Base-by-base conservation (phyloP, 2,888 invertebrate genomes). In the Acheta domesticus region DNA sequence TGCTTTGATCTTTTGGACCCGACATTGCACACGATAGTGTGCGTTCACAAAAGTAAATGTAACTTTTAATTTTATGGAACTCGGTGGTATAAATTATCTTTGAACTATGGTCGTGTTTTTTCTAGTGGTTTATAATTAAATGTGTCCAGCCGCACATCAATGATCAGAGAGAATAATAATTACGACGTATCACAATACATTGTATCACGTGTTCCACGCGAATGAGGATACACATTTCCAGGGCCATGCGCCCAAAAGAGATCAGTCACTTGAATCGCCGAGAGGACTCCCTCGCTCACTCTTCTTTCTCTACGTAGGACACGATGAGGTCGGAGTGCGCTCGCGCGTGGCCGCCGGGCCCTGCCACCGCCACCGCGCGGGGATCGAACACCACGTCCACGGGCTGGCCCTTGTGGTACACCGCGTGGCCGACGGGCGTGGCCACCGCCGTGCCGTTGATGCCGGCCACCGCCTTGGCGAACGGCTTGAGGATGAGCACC, bases 271-370 rank as follows among this genome's bases (percentile, higher is more conserved):
- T 49, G 62, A 48, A 8, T 36, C 36, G 36, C 36, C 36, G 11
- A 36, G 36, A 8, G 36, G 36, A 5, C 36, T 36, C 36, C 62
- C 2, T 75, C 36, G 1, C 36, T 36, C 36, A 36, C 36, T 48
- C 78, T 48, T 76, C 50, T 19, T 50, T 73, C 49, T 80, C 79
- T 4, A 81, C 23, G 62, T 75, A 74, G 20, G 81, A 79, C 85
- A 85, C 83, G 84, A 91, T 90, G 81, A 94, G 89, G 85, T 93
- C 92, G 79, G 93, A 93, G 84, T 93, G 90, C 0, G 94, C 93
- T 84, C 93, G 93, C 0, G 94, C 94, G 77, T 92, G 90, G 12
- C 94, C 94, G 8, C 93, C 93, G 50, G 93, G 93, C 11, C 94
- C 94, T 3, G 90, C 93, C 8, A 94, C 89, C 4, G 94, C 94